Evolutionary conservation across 2,797 vertebrate genomes (phyloP).

Genomic region (Microcaecilia unicolor): DNA sequence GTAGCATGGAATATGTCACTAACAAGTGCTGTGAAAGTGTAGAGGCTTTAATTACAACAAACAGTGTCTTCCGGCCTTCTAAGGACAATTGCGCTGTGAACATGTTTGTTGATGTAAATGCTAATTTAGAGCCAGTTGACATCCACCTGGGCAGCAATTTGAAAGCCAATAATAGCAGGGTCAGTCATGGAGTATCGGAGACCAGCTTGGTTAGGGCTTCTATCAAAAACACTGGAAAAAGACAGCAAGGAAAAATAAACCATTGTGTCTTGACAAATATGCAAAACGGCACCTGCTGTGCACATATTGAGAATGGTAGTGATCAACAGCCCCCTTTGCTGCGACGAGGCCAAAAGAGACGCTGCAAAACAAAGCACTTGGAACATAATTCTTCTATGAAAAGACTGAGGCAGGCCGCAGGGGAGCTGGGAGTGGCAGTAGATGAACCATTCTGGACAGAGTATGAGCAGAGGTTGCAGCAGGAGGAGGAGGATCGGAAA

Average conservation of each 20-base stretch:
- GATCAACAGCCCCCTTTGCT: slow-evolving; percentile 53
- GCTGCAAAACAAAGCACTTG: slow-evolving; percentile 83
- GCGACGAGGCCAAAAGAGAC: slow-evolving; percentile 69
- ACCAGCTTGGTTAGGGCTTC: slow-evolving; percentile 1
- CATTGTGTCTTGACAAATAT: slow-evolving; percentile 28
- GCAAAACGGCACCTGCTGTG: slow-evolving; percentile 32
- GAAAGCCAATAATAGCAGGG: slow-evolving; percentile 16
- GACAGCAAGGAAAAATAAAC: slow-evolving; percentile 51
- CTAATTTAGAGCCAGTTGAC: slow-evolving; percentile 22
- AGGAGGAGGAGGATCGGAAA: slow-evolving; percentile 71
- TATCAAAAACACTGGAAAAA: slow-evolving; percentile 25
- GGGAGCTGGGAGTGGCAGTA: slow-evolving; percentile 6
- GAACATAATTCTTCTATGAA: slow-evolving; percentile 63
- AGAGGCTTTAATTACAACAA: not conserved
- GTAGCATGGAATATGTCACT: not conserved
- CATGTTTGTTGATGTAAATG: slow-evolving; percentile 4
- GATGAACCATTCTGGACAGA: slow-evolving; percentile 26
- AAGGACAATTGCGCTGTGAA: slow-evolving; percentile 20
- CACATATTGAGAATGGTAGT: slow-evolving; percentile 23
- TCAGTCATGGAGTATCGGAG: slow-evolving; percentile 11
- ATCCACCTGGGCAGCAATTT: slow-evolving; percentile 16
- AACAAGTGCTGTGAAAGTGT: not conserved
- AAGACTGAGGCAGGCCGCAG: slow-evolving; percentile 40
- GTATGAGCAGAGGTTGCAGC: slow-evolving; percentile 51
- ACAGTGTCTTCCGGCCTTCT: not conserved